These are phyloP conservation scores for Drosophila ercepeae DNA, from an alignment of 1,140 invertebrate species.

Conservation along the genomic window DNA sequence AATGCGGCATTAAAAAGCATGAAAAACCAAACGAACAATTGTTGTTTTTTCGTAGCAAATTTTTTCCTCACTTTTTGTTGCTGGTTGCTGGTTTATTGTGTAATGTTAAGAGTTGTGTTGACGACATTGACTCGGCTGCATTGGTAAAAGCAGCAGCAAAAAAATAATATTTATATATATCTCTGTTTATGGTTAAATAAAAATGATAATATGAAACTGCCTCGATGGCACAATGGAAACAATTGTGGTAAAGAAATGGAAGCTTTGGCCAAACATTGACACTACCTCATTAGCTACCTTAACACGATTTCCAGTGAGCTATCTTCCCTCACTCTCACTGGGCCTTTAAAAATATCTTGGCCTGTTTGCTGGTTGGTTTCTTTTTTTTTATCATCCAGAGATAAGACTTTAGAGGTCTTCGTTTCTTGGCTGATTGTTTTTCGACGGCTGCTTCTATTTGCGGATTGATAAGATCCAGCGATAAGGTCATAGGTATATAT, in stretches of 20 bases:
- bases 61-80: slow-evolving; percentile 10
- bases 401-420: slow-evolving; percentile 41
- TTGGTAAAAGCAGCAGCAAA: slow-evolving; percentile 14
- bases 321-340: background rate
- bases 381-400: slow-evolving; percentile 1
- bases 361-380: background rate
- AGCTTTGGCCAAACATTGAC: slow-evolving; percentile 46
- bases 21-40: slow-evolving; percentile 49
- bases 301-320: slow-evolving; percentile 38
- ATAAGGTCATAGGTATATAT: slow-evolving; percentile 20
- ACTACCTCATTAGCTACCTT: slow-evolving; percentile 59
- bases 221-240: slow-evolving; percentile 35
- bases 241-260: slow-evolving; percentile 43
- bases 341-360: background rate
- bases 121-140: slow-evolving; percentile 60
- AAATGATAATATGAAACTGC: slow-evolving; percentile 60
- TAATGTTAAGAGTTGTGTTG: slow-evolving; percentile 63
- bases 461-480: slow-evolving; percentile 2
- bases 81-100: slow-evolving; percentile 52
- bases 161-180: background rate
- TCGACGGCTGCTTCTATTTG: slow-evolving; percentile 11
- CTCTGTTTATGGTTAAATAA: slow-evolving; percentile 22
- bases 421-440: background rate
- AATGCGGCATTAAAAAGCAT: slow-evolving; percentile 73
- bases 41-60: slow-evolving; percentile 17